Evolutionary conservation across 2,113 vertebrate species (phyloP).

Genomic region (Loxodonta africana): DNA sequence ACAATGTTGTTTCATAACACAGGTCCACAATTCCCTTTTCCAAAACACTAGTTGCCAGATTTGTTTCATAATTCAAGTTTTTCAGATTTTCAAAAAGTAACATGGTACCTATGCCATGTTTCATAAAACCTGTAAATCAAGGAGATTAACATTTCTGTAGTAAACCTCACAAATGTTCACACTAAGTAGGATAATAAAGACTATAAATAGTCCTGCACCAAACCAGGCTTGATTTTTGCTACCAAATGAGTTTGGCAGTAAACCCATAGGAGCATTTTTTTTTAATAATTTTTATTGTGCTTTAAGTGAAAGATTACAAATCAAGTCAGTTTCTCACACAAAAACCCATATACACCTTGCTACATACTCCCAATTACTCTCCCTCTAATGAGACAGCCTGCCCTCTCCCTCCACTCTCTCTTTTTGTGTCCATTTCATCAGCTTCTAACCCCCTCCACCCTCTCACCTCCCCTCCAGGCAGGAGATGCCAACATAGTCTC

Average conservation of each 20-base stretch:
- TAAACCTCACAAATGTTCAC: constrained; percentile 8
- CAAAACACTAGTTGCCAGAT: background rate
- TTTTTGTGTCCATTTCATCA: too few relatives aligned
- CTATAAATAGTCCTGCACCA: background rate
- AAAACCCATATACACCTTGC: too few relatives aligned
- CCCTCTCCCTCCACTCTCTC: too few relatives aligned
- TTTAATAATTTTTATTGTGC: too few relatives aligned
- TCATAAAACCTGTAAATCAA: background rate
- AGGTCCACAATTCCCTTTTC: background rate
- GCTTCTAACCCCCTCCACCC: too few relatives aligned
- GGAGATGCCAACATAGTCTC: too few relatives aligned
- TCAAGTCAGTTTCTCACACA: too few relatives aligned
- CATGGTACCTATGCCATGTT: background rate
- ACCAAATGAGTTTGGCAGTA: background rate
- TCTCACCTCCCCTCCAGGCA: too few relatives aligned
- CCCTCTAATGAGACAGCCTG: too few relatives aligned
- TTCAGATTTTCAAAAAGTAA: constrained; percentile 5
- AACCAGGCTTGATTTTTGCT: background rate
- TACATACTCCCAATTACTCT: too few relatives aligned
- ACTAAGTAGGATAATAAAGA: constrained; percentile 11
- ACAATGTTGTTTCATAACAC: background rate
- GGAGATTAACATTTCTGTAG: background rate
- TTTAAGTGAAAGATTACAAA: too few relatives aligned
- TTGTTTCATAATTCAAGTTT: background rate
- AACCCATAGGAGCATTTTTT: background rate